phyloP scores from a whole-genome alignment of 2,888 invertebrate species.

The Drosophila anomelani region DNA sequence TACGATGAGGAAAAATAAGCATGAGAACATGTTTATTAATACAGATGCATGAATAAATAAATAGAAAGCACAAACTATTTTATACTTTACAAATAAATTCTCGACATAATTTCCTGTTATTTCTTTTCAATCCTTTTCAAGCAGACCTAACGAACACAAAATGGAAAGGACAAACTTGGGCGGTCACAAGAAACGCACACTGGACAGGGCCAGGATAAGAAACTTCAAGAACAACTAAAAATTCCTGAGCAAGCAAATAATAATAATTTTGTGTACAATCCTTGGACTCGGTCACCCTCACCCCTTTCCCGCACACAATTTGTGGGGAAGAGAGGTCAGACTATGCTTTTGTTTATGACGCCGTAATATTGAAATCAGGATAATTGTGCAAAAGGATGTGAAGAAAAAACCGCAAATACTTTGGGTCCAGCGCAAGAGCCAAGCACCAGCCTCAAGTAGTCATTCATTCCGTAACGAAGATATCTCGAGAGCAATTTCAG shows the following conservation, averaged over 20 bases:
- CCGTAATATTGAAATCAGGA: slow-evolving; percentile 74
- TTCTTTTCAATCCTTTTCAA: slow-evolving; percentile 54
- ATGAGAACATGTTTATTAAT: neutral
- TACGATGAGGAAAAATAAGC: neutral
- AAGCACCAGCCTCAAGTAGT: slow-evolving; percentile 41
- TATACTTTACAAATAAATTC: slow-evolving; percentile 25
- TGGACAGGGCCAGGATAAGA: slow-evolving; percentile 8
- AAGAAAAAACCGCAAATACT: slow-evolving; percentile 74
- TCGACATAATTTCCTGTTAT: slow-evolving; percentile 64
- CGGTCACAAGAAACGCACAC: slow-evolving; percentile 13
- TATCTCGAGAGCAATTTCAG: slow-evolving; percentile 69
- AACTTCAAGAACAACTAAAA: slow-evolving; percentile 57
- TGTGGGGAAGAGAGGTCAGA: slow-evolving; percentile 46
- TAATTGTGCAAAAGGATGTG: slow-evolving; percentile 77
- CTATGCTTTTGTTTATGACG: slow-evolving; percentile 71
- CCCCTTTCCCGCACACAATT: neutral
- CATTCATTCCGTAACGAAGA: slow-evolving; percentile 56
- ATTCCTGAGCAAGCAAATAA: slow-evolving; percentile 60
- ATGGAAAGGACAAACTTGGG: slow-evolving; percentile 21
- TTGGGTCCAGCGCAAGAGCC: slow-evolving; percentile 34
- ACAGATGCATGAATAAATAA: slow-evolving; percentile 1
- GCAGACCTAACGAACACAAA: slow-evolving; percentile 20
- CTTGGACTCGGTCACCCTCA: neutral
- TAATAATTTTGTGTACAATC: slow-evolving; percentile 58
- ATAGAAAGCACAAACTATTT: slow-evolving; percentile 26